Evolutionary conservation across 2,888 invertebrate species (phyloP).

Genomic region (Cheilosia vulpina): DNA sequence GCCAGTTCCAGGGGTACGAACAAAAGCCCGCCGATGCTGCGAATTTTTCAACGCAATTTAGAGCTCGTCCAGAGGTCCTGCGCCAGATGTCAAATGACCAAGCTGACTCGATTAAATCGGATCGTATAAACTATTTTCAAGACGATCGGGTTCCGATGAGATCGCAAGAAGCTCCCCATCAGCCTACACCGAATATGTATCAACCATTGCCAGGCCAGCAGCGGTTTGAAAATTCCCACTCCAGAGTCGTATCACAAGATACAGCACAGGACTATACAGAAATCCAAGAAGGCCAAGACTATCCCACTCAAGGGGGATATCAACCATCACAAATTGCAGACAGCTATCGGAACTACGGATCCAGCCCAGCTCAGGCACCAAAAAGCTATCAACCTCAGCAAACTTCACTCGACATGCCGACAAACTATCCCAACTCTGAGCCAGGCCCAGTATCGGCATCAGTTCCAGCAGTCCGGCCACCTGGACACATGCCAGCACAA

Average conservation of each 20-base stretch:
- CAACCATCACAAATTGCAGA: not conserved
- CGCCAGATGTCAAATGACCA: not conserved
- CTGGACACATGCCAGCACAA: not conserved
- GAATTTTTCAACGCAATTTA: not conserved
- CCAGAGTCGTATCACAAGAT: not conserved
- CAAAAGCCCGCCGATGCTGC: not conserved
- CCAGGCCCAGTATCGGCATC: not conserved
- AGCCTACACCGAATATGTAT: not conserved
- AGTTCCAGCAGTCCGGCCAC: not conserved
- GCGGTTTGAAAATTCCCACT: not conserved
- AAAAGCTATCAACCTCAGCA: not conserved
- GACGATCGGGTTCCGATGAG: not conserved
- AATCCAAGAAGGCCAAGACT: not conserved
- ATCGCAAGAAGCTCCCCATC: not conserved
- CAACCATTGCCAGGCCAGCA: not conserved
- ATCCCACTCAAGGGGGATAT: not conserved
- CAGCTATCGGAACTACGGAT: not conserved
- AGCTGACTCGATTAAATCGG: not conserved
- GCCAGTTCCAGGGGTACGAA: conserved; percentile 9
- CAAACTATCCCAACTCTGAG: not conserved
- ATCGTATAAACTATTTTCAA: conserved; percentile 2
- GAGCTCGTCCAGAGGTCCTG: not conserved
- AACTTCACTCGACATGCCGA: too few relatives aligned
- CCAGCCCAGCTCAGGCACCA: not conserved
- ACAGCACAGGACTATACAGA: not conserved